Percentiles rank a stretch among this genome's conserved stretches.
phyloP scores from a whole-genome alignment of 1,140 invertebrate genomes.

The Mizuhopecten yessoensis region DNA sequence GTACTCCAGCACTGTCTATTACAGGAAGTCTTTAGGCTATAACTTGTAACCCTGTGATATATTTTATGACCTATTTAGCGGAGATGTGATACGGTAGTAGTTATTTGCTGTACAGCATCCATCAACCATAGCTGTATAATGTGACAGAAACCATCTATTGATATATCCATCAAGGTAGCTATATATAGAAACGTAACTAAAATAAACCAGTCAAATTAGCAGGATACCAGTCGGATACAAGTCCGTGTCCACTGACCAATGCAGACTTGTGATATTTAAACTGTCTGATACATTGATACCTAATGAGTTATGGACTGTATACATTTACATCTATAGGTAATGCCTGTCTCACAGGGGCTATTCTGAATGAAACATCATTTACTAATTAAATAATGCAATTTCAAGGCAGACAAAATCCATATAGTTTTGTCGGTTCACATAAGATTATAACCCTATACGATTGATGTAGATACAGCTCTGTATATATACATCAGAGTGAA shows the following conservation, averaged over 20 bases:
- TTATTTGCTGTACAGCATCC: neutral
- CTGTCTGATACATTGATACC: neutral
- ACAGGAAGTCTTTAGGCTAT: no score
- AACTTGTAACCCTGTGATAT: no score
- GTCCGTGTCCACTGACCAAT: no score
- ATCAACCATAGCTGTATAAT: neutral
- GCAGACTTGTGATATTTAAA: no score
- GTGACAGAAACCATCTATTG: neutral
- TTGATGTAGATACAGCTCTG: neutral
- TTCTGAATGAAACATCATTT: neutral
- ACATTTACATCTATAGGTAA: neutral
- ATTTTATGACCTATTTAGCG: no score
- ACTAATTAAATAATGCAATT: neutral
- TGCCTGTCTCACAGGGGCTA: neutral
- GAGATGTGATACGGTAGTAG: neutral
- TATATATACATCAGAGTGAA: no score
- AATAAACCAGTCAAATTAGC: no score
- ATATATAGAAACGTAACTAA: no score
- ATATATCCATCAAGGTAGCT: neutral
- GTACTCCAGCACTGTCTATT: no score
- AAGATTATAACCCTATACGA: neutral
- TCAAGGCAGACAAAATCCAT: conserved; percentile 38
- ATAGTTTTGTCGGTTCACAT: neutral
- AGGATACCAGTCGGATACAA: no score
- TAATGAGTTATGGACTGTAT: neutral